These are phyloP conservation scores for Hydra vulgaris DNA, from an alignment of 30 jellyfish, hydroid and myxozoan species.

Conservation along the genomic window DNA sequence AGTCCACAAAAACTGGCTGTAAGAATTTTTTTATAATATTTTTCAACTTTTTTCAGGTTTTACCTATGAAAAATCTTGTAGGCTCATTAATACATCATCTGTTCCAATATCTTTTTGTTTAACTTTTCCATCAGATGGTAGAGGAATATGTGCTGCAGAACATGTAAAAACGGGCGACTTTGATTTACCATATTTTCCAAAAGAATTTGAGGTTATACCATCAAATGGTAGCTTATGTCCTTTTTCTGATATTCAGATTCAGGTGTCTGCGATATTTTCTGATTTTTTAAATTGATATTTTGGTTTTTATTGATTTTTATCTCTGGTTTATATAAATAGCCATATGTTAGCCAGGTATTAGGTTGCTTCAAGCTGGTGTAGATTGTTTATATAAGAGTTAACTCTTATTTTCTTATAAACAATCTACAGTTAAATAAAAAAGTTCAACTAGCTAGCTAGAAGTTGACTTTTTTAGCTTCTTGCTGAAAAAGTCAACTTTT, in stretches of 20 bases:
- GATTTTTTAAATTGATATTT: neutral
- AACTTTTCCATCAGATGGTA: conserved; percentile 92
- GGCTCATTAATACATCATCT: conserved; percentile 69
- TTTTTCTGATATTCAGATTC: conserved; percentile 56
- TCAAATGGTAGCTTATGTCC: conserved; percentile 58
- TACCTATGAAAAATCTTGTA: conserved; percentile 54
- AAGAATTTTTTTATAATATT: neutral
- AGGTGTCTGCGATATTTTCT: conserved; percentile 33
- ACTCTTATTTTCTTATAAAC: too few relatives aligned
- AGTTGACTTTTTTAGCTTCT: too few relatives aligned
- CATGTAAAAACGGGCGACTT: neutral
- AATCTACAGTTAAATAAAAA: too few relatives aligned
- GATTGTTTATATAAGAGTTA: too few relatives aligned
- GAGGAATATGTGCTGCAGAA: conserved; percentile 60
- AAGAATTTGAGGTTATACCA: conserved; percentile 72
- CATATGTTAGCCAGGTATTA: too few relatives aligned
- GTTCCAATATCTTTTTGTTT: conserved; percentile 77
- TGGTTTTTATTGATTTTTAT: too few relatives aligned
- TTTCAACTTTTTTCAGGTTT: conserved; percentile 40
- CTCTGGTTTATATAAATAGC: too few relatives aligned
- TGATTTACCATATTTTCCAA: conserved; percentile 24
- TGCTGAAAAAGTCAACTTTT: too few relatives aligned
- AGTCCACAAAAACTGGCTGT: too few relatives aligned
- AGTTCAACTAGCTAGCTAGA: too few relatives aligned
- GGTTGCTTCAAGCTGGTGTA: neutral